Conservation (phyloP, 2,113 vertebrate species). For the Embiotoca jacksoni region DNA sequence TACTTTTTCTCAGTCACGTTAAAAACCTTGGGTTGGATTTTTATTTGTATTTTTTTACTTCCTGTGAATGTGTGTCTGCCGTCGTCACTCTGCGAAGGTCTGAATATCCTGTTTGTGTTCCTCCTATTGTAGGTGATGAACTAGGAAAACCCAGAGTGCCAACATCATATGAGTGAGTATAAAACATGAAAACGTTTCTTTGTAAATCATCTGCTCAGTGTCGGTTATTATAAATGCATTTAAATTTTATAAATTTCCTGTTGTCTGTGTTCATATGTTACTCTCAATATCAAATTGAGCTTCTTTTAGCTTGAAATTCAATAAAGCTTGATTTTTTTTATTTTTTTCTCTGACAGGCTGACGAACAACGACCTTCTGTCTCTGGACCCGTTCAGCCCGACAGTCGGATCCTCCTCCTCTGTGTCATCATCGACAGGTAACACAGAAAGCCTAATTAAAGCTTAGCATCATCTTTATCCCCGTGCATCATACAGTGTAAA, state of each 20-base stretch:
- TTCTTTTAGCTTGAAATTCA: neutral
- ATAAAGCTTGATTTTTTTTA: neutral
- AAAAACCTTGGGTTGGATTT: slow-evolving; percentile 14
- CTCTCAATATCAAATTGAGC: neutral
- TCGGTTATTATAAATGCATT: neutral
- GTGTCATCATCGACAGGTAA: slow-evolving; percentile 90
- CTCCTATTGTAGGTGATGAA: slow-evolving; percentile 90
- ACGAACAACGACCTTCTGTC: slow-evolving; percentile 92
- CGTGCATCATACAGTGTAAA: too few relatives aligned
- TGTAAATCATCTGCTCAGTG: neutral
- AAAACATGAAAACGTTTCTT: neutral
- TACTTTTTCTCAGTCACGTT: neutral
- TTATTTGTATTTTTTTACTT: neutral
- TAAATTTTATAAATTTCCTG: too few relatives aligned
- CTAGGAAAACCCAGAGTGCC: slow-evolving; percentile 87
- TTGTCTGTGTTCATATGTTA: neutral
- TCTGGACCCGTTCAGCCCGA: slow-evolving; percentile 92
- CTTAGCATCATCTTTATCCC: neutral
- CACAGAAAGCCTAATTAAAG: neutral
- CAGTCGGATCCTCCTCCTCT: slow-evolving; percentile 84
- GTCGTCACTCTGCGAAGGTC: slow-evolving; percentile 10
- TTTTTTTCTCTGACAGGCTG: slow-evolving; percentile 78
- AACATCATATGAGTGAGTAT: slow-evolving; percentile 90
- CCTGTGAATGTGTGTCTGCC: slow-evolving; percentile 17
- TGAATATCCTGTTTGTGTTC: slow-evolving; percentile 34